phyloP scores from a whole-genome alignment of 1,140 invertebrate species.

The Lordiphosa stackelbergi region DNA sequence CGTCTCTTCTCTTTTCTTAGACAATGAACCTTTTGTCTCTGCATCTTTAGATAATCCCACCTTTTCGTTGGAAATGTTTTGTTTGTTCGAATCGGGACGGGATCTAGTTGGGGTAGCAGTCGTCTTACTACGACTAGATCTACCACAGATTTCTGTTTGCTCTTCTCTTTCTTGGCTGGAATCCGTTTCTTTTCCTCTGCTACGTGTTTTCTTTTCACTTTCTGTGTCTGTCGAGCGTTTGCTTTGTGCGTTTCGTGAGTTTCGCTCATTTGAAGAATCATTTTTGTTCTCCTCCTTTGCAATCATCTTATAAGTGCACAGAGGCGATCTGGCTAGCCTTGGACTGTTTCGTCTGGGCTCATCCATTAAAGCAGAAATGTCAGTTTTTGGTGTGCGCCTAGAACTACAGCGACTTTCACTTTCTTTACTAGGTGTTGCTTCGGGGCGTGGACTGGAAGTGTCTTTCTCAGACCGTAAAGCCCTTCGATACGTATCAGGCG shows the following conservation, averaged over 20 bases:
- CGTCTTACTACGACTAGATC: background rate
- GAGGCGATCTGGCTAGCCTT: slow-evolving; percentile 22
- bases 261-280: background rate
- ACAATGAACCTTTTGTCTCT: background rate
- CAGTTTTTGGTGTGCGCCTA: background rate
- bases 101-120: background rate
- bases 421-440: background rate
- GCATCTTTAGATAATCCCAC: background rate
- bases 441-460: background rate
- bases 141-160: background rate
- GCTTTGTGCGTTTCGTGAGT: background rate
- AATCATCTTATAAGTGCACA: background rate
- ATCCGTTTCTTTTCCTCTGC: background rate
- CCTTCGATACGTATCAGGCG: slow-evolving; percentile 9
- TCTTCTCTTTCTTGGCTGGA: background rate
- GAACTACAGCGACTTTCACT: slow-evolving; percentile 20
- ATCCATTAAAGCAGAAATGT: background rate
- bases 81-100: background rate
- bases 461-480: slow-evolving; percentile 13
- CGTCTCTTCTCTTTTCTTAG: too few species aligned
- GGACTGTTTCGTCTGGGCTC: slow-evolving; percentile 28
- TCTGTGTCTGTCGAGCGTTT: background rate
- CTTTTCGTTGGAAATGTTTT: background rate
- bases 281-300: background rate
- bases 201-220: background rate